Evolutionary conservation across 2,888 invertebrate genomes (phyloP).

Genomic region (Tubiluchus corallicola): DNA sequence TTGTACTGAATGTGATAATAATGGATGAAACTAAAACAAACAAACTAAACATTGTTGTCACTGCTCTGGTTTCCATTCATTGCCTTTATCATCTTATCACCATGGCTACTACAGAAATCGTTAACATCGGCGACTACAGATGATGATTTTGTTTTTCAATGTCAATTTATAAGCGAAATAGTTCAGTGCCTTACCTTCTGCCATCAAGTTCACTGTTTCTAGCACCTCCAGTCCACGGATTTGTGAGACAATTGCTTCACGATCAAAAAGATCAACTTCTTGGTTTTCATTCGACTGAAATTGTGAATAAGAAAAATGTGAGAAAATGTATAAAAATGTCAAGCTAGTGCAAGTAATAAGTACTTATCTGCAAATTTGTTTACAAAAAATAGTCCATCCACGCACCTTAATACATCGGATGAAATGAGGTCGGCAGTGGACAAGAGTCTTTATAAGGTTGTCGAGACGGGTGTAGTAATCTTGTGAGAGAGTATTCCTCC

Average conservation of each 20-base stretch:
- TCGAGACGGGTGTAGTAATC: slow-evolving; percentile 87
- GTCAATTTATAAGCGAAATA: too few relatives aligned
- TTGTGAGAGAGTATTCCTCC: slow-evolving; percentile 73
- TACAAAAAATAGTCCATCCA: slow-evolving; percentile 6
- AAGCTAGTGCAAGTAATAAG: too few relatives aligned
- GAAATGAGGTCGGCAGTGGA: slow-evolving; percentile 84
- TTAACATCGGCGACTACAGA: too few relatives aligned
- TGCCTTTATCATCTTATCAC: too few relatives aligned
- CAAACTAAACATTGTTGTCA: too few relatives aligned
- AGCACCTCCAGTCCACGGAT: slow-evolving; percentile 73
- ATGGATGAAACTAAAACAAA: too few relatives aligned
- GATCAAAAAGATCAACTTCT: slow-evolving; percentile 61
- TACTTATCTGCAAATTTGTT: too few relatives aligned
- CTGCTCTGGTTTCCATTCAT: too few relatives aligned
- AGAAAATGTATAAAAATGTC: background rate
- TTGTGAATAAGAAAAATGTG: background rate
- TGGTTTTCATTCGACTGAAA: slow-evolving; percentile 53
- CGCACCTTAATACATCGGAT: slow-evolving; percentile 68
- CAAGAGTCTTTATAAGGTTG: slow-evolving; percentile 69
- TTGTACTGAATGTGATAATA: too few relatives aligned
- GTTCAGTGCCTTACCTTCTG: slow-evolving; percentile 43
- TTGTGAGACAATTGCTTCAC: slow-evolving; percentile 63
- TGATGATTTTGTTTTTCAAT: too few relatives aligned
- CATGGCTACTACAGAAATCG: too few relatives aligned
- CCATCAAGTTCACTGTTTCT: slow-evolving; percentile 87